Conservation (phyloP, 1,140 invertebrate genomes). For the Ostrea edulis region DNA sequence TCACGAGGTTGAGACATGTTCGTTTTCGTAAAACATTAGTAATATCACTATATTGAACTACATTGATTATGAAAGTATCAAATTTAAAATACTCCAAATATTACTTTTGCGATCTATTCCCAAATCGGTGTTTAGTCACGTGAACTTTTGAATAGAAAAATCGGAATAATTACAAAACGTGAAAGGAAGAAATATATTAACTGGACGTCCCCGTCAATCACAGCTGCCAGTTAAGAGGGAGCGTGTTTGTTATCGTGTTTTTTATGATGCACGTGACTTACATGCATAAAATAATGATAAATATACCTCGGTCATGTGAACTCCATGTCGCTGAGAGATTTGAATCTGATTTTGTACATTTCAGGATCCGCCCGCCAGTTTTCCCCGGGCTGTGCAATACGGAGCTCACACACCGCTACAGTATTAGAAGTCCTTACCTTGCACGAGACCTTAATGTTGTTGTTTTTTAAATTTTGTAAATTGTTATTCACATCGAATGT, state of each 20-base stretch:
- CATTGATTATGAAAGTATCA: too few relatives aligned
- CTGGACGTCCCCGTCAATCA: not conserved
- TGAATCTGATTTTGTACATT: not conserved
- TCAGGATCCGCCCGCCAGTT: conserved; percentile 7
- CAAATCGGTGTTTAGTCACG: too few relatives aligned
- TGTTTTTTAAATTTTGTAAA: not conserved
- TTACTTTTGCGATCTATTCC: too few relatives aligned
- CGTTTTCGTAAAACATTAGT: too few relatives aligned
- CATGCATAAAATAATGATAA: not conserved
- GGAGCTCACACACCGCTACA: not conserved
- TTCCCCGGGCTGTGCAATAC: conserved; percentile 27
- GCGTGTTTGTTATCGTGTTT: not conserved
- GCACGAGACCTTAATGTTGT: not conserved
- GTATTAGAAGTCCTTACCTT: conserved; percentile 12
- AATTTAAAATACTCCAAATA: too few relatives aligned
- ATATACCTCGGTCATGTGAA: too few relatives aligned
- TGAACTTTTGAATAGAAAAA: too few relatives aligned
- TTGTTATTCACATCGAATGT: not conserved
- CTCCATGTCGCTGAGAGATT: too few relatives aligned
- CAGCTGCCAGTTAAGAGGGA: not conserved
- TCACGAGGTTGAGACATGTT: too few relatives aligned
- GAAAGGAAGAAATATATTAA: too few relatives aligned
- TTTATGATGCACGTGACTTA: not conserved
- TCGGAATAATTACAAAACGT: too few relatives aligned
- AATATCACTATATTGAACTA: too few relatives aligned